Evolutionary conservation across 2,113 vertebrate species (phyloP).

Genomic region (Hydrolagus affinis): DNA sequence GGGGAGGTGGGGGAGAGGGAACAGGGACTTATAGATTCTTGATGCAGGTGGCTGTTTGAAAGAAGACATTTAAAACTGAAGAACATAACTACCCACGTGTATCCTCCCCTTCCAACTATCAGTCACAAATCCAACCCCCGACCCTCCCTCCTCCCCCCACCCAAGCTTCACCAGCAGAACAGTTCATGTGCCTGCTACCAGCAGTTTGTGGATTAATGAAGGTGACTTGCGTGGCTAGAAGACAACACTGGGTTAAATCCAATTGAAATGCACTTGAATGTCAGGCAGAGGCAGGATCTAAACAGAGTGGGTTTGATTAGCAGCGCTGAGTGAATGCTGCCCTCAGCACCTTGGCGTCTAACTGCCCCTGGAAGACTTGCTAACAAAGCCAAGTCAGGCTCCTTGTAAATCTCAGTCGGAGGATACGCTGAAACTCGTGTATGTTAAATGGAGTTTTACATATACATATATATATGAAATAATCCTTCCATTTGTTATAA

Average conservation of each 20-base stretch:
- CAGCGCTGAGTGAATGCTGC: neutral
- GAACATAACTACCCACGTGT: neutral
- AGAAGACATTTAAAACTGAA: neutral
- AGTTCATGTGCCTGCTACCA: neutral
- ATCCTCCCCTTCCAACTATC: too few relatives aligned
- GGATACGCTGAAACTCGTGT: too few relatives aligned
- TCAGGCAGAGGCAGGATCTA: neutral
- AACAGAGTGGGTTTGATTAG: neutral
- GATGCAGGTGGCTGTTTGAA: neutral
- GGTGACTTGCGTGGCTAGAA: neutral
- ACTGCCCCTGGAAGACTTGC: neutral
- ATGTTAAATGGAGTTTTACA: too few relatives aligned
- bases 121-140: too few relatives aligned
- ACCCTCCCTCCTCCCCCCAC: too few relatives aligned
- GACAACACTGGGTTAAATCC: neutral
- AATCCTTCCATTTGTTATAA: too few relatives aligned
- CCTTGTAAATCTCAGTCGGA: too few relatives aligned
- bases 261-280: constrained; percentile 11
- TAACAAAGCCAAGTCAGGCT: too few relatives aligned
- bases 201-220: neutral
- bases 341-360: neutral
- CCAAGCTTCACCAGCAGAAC: neutral
- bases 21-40: too few relatives aligned
- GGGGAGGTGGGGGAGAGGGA: too few relatives aligned
- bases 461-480: too few relatives aligned